Conservation (phyloP, 2,888 invertebrate genomes). For the Lacanobia wlatinum region DNA sequence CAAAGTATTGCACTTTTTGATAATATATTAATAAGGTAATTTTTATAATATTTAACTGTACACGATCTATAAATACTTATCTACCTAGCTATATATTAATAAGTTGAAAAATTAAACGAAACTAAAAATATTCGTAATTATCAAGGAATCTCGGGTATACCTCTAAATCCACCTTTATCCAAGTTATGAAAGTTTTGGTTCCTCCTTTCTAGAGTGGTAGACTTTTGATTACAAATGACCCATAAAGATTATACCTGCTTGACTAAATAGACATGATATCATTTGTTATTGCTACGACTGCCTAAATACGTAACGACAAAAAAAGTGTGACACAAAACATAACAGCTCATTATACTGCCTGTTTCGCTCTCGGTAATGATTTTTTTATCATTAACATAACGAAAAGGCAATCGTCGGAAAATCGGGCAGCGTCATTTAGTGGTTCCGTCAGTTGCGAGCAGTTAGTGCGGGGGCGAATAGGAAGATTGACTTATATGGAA, state of each 20-base stretch:
- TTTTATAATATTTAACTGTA: no score
- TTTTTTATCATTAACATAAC: constrained; percentile 76
- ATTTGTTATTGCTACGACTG: constrained; percentile 41
- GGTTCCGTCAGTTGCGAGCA: constrained; percentile 77
- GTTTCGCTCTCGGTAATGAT: constrained; percentile 58
- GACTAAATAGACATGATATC: constrained; percentile 35
- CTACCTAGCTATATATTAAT: no score
- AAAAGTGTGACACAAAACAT: constrained; percentile 56
- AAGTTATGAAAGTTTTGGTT: no score
- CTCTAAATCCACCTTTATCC: no score
- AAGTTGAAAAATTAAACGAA: no score
- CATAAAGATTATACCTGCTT: not conserved
- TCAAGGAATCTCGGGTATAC: no score
- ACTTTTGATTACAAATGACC: no score
- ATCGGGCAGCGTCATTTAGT: constrained; percentile 73
- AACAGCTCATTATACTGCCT: constrained; percentile 59
- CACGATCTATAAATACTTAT: no score
- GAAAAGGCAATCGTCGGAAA: constrained; percentile 78
- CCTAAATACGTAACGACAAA: constrained; percentile 21
- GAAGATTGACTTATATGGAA: constrained; percentile 87
- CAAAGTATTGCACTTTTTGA: no score
- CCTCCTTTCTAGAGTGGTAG: no score
- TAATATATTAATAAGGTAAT: no score
- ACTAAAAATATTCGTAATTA: no score
- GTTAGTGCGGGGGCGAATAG: constrained; percentile 87